Base-by-base conservation (phyloP, 1,140 invertebrate species). In the Neodiprion lecontei region DNA sequence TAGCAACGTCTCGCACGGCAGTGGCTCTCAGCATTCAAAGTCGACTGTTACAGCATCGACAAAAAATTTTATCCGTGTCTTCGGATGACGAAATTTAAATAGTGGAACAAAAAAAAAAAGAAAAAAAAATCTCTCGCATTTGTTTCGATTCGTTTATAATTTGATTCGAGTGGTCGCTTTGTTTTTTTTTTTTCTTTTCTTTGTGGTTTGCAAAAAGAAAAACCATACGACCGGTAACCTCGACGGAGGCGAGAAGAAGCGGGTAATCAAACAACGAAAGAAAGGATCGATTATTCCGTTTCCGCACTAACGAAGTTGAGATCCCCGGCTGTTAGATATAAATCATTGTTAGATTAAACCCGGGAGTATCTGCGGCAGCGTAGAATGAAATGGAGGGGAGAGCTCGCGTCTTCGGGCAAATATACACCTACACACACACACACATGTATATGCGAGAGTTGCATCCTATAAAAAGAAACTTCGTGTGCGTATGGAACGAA, bases 281-380 rank as follows among this genome's bases (percentile, higher is more conserved):
- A 40, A 40, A 40, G 28, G 28, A 40, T 40, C 28, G 28, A 40
- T 40, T 40, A 2, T 40, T 2, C 17, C 17, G 61, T 65, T 3
- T 65, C 17, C 7, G 4, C 61, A 65, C 17, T 14, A 14, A 8
- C 67, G 67, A 69, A 69, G 72, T 78, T 85, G 85, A 86, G 84
- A 87, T 79, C 80, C 84, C 80, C 83, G 84, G 84, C 73, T 14
- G 53, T 40, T 76, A 75, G 77, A 79, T 79, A 87, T 86, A 87
- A 87, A 86, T 87, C 84, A 86, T 87, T 86, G 85, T 88, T 87
- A 87, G 84, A 87, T 86, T 86, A 87, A 86, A 86, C 80, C 83
- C 83, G 80, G 83, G 84, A 85, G 83, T 70, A 76, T 70, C 48
- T 69, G 21, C 21, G 61, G 70, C 48, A 72, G 61, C 72, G 70